Conservation (phyloP, 2,888 invertebrate species). For the Drosophila melanosoma region DNA sequence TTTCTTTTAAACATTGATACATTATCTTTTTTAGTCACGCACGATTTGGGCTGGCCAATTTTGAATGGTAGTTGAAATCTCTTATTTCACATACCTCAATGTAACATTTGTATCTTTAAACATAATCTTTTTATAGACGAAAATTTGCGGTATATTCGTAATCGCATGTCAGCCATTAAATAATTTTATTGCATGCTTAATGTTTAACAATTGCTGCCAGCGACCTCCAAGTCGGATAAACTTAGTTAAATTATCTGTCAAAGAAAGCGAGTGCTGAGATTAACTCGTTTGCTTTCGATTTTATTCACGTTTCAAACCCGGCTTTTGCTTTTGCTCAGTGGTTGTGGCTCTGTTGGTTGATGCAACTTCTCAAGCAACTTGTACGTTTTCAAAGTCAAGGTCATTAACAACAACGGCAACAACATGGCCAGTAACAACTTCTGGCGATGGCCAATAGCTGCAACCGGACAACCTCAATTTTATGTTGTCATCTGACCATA, state of each 20-base stretch:
- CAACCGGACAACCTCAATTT: constrained; percentile 23
- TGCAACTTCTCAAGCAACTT: constrained; percentile 43
- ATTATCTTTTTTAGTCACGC: background rate
- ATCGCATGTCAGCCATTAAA: constrained; percentile 3
- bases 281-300: constrained; percentile 59
- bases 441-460: background rate
- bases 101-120: background rate
- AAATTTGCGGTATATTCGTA: background rate
- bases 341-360: constrained; percentile 11
- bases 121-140: background rate
- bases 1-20: background rate
- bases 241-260: constrained; percentile 14
- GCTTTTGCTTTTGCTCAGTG: background rate
- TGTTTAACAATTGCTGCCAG: constrained; percentile 18
- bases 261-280: constrained; percentile 58
- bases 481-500: constrained; percentile 59
- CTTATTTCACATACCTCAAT: background rate
- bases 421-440: constrained; percentile 1
- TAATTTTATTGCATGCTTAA: constrained; percentile 25
- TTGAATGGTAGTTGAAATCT: background rate
- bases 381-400: constrained; percentile 77
- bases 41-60: background rate
- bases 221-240: constrained; percentile 34
- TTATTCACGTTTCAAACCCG: constrained; percentile 12
- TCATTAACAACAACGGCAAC: constrained; percentile 47